Base-by-base conservation (phyloP, 2,888 invertebrate genomes). In the Tortrix viridana region DNA sequence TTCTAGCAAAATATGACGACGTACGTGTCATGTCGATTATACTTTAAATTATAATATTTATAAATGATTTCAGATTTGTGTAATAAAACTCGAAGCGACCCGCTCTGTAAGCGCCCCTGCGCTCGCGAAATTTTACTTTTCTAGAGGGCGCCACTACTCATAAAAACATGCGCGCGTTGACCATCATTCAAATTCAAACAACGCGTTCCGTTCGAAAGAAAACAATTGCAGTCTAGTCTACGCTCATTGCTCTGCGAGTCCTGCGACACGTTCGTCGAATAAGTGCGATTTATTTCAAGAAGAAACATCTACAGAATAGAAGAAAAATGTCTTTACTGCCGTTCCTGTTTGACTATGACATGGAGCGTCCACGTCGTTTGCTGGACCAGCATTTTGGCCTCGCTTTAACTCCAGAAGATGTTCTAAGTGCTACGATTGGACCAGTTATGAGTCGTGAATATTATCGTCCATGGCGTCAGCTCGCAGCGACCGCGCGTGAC, bases 301-400 rank as follows among this genome's bases (percentile, higher is more conserved):
- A 20, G 19, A 49, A 50, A 32, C 22, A 7, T 12, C 12, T 49
- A 66, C 61, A 14, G 7, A 58, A 55, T 41, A 46, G 2, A 49
- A 57, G 18, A 48, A 82, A 74, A 70, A 93, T 93, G 93, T 92
- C 93, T 67, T 72, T 93, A 66, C 77, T 93, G 14, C 93, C 93
- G 16, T 87, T 90, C 66, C 62, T 93, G 53, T 74, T 88, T 43
- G 90, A 81, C 68, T 82, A 84, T 73, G 86, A 87, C 48, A 5
- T 88, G 4, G 83, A 84, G 54, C 86, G 88, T 20, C 88, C 92
- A 1, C 88, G 91, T 18, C 87, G 92, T 12, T 70, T 93, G 5
- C 23, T 92, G 63, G 93, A 93, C 74, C 93, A 93, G 75, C 91
- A 93, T 66, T 93, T 93, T 72, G 93, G 93, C 16, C 71, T 93